Evolutionary conservation across 2,113 vertebrate species (phyloP).

Genomic region (Petaurus breviceps): DNA sequence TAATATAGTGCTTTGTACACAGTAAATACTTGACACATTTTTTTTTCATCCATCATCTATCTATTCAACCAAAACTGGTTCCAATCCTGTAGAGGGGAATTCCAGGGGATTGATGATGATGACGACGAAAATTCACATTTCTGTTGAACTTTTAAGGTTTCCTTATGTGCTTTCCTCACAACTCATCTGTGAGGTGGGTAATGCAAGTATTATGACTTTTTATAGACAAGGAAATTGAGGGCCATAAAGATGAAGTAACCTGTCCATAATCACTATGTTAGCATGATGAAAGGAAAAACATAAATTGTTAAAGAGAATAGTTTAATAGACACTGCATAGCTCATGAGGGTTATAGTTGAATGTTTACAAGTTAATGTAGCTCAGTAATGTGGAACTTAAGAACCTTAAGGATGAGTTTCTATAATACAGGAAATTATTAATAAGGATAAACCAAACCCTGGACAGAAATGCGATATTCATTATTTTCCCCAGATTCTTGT

Average conservation of each 20-base stretch:
- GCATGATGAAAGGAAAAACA: background rate
- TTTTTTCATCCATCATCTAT: background rate
- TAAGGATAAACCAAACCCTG: no score
- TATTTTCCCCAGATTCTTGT: background rate
- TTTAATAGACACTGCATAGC: background rate
- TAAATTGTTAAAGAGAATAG: background rate
- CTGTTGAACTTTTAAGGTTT: no score
- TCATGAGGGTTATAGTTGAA: background rate
- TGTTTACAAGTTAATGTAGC: background rate
- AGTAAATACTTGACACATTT: background rate
- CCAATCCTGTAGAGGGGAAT: background rate
- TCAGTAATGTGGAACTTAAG: background rate
- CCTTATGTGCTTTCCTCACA: no score
- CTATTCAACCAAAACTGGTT: background rate
- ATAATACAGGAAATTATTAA: accelerated
- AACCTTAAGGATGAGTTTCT: background rate
- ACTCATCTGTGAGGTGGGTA: no score
- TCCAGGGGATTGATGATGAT: background rate
- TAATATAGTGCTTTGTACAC: background rate
- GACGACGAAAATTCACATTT: no score
- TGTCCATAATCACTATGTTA: background rate
- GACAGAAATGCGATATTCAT: background rate
- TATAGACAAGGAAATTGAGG: background rate
- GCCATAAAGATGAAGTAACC: background rate
- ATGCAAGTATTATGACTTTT: background rate